Evolutionary conservation across 2,113 vertebrate species (phyloP).

Genomic region (Syrrhaptes paradoxus): DNA sequence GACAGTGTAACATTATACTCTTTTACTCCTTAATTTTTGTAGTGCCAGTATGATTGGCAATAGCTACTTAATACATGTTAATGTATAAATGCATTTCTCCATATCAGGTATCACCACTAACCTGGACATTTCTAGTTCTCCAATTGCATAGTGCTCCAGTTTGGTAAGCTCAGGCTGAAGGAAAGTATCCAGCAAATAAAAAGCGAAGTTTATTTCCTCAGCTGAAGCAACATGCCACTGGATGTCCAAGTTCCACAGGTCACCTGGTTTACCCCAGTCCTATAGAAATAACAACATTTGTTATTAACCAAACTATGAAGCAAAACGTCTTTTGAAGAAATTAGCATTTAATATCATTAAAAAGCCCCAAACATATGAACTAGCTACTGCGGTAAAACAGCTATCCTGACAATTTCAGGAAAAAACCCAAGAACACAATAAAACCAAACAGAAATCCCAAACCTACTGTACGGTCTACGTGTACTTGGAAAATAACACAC

Average conservation of each 20-base stretch:
- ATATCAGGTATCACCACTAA: constrained; percentile 8
- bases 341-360: not conserved
- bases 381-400: not conserved
- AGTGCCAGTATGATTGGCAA: not conserved
- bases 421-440: not conserved
- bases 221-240: constrained; percentile 93
- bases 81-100: not conserved
- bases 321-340: not conserved
- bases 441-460: not conserved
- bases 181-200: constrained; percentile 89
- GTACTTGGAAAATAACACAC: not conserved
- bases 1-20: not conserved
- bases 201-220: constrained; percentile 88
- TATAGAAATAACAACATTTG: constrained; percentile 52
- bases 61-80: not conserved
- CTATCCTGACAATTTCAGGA: not conserved
- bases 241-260: constrained; percentile 92
- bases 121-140: constrained; percentile 92
- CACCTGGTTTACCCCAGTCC: constrained; percentile 98
- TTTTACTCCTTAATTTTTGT: not conserved
- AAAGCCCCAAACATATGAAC: not conserved
- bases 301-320: not conserved
- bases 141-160: constrained; percentile 84
- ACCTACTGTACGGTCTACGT: not conserved
- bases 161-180: constrained; percentile 91